These are phyloP conservation scores for Congeria kusceri DNA, from an alignment of 2,888 invertebrate genomes.

Conservation along the genomic window DNA sequence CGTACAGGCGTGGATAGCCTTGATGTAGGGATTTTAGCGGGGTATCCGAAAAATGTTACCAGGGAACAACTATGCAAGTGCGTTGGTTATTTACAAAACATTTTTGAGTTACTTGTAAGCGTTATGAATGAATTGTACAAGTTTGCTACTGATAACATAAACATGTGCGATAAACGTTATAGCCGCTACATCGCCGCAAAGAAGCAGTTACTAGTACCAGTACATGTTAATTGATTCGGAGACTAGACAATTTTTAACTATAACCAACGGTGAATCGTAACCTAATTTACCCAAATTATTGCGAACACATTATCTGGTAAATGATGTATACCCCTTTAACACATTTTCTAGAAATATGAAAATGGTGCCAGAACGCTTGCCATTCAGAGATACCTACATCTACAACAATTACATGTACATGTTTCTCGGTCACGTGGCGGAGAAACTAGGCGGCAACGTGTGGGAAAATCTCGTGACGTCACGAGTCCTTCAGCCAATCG, in stretches of 20 bases:
- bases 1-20: slow-evolving; percentile 64
- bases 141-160: no score
- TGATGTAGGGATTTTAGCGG: slow-evolving; percentile 56
- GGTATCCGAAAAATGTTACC: slow-evolving; percentile 50
- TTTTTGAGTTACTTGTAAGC: no score
- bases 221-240: no score
- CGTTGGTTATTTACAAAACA: not conserved
- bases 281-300: no score
- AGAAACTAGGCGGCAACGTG: slow-evolving; percentile 52
- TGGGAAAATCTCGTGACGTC: slow-evolving; percentile 62
- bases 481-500: slow-evolving; percentile 59
- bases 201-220: no score
- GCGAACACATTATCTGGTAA: no score
- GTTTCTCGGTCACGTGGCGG: slow-evolving; percentile 61
- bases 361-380: slow-evolving; percentile 28
- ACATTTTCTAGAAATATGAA: slow-evolving; percentile 30
- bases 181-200: no score
- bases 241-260: no score
- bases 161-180: no score
- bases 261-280: no score
- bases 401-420: slow-evolving; percentile 69
- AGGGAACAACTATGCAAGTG: slow-evolving; percentile 50
- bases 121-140: no score
- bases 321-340: no score
- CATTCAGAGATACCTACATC: slow-evolving; percentile 53